Evolutionary conservation across 1,140 invertebrate genomes (phyloP).

Genomic region (Schmidtea mediterranea): DNA sequence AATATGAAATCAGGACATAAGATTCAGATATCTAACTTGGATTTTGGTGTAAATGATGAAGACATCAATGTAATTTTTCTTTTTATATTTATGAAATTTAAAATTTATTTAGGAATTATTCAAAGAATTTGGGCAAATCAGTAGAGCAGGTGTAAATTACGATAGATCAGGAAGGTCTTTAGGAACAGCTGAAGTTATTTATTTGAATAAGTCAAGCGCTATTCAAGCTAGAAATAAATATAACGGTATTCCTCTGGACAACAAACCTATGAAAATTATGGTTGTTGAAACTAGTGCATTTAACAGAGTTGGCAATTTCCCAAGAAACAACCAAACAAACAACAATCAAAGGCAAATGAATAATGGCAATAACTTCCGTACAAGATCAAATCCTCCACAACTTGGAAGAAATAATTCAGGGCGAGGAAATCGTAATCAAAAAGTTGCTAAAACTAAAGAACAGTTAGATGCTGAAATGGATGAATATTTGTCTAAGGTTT

Average conservation of each 20-base stretch:
- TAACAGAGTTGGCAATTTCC: background rate
- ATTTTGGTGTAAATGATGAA: conserved; percentile 5
- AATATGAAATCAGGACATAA: background rate
- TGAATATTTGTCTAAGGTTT: background rate
- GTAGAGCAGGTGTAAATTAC: conserved; percentile 78
- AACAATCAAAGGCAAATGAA: too few species aligned
- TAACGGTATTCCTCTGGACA: conserved; percentile 81
- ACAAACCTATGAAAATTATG: conserved; percentile 14
- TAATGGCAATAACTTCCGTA: too few species aligned
- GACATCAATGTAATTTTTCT: conserved; percentile 2
- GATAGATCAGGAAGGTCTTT: conserved; percentile 75
- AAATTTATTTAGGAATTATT: conserved; percentile 35
- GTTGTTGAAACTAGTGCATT: background rate
- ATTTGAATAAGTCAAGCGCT: conserved; percentile 61
- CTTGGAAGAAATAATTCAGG: too few species aligned
- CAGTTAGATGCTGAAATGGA: background rate
- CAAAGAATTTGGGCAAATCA: conserved; percentile 72
- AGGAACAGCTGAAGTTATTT: conserved; percentile 82
- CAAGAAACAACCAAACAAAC: too few species aligned
- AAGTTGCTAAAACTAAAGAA: background rate
- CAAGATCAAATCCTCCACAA: too few species aligned
- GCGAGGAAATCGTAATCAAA: background rate
- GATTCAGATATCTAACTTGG: conserved; percentile 3
- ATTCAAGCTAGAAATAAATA: conserved; percentile 89
- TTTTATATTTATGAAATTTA: conserved; percentile 1